Evolutionary conservation across 2,888 invertebrate genomes (phyloP), one percentile per base, ranked within the genome.

Genomic region (Zygogramma bicolorata): DNA sequence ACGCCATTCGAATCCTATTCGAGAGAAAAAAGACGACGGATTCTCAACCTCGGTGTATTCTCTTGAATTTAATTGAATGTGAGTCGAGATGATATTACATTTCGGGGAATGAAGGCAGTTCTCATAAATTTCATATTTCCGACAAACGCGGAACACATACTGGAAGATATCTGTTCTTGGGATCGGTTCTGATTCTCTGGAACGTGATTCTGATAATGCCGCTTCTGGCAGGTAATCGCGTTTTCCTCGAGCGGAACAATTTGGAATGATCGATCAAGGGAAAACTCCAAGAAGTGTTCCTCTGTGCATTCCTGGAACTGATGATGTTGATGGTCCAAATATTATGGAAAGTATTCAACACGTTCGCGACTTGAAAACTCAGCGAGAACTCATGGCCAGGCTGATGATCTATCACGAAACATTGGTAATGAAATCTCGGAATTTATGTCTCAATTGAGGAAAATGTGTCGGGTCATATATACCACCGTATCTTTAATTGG

Each of bases 11-110:
- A 6, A 7, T 53, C 10, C 25, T 8, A 53, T 53, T 53, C 6
- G 6, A 53, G 25, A 25, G 10, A 25, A 53, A 49, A 53, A 46
- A 46, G 15, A 1, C 18, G 46, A 8, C 5, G 46, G 46, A 46
- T 18, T 46, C 18, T 8, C 15, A 46, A 53, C 53, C 53, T 22
- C 25, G 25, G n/a, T 53, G 53, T 25, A 53, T 53, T 53, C 53
- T 25, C 53, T 53, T 53, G 53, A 53, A 53, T 53, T 53, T 25
- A 53, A 53, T 53, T 53, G 25, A 53, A 53, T 25, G 25, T 25
- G 53, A 53, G 22, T 53, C 53, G 22, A 22, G 22, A n/a, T 18
- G 46, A 25, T 53, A 53, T 53, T 53, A 53, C 22, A 53, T 53
- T 53, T 53, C 53, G 22, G 5, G 53, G 25, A 53, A 53, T 10